Evolutionary conservation across 2,888 invertebrate genomes (phyloP).

Genomic region (Brenthis ino): DNA sequence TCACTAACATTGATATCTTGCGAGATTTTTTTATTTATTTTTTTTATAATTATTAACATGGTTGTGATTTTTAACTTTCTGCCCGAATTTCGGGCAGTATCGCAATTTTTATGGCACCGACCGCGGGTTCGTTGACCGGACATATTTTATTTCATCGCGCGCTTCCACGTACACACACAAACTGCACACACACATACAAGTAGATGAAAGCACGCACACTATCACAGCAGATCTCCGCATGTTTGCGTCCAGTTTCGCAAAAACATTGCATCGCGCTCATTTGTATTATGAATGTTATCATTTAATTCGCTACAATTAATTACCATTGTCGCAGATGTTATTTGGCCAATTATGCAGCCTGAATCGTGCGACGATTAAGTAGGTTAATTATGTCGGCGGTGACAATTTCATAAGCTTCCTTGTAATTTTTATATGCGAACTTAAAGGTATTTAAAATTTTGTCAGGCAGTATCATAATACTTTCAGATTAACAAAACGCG

Average conservation of each 20-base stretch:
- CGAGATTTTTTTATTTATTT: constrained; percentile 12
- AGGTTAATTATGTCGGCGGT: constrained; percentile 26
- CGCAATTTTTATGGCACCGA: constrained; percentile 81
- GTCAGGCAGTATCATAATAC: constrained; percentile 60
- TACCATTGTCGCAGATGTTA: constrained; percentile 54
- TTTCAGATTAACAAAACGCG: constrained; percentile 69
- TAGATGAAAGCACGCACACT: constrained; percentile 63
- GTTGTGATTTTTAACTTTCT: constrained; percentile 54
- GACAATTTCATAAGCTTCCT: constrained; percentile 29
- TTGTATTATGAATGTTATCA: constrained; percentile 67
- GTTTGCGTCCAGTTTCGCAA: constrained; percentile 73
- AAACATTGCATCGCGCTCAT: constrained; percentile 66
- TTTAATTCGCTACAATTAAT: constrained; percentile 61
- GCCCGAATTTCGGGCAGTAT: constrained; percentile 78
- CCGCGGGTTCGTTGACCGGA: constrained; percentile 80
- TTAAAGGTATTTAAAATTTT: constrained; percentile 51
- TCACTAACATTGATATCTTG: neutral
- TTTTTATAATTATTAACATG: constrained; percentile 15
- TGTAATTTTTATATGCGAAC: constrained; percentile 31
- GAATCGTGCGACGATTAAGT: constrained; percentile 14
- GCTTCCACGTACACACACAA: constrained; percentile 80
- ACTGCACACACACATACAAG: constrained; percentile 63
- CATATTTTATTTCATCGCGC: constrained; percentile 83
- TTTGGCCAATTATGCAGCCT: constrained; percentile 24
- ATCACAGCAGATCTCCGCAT: constrained; percentile 60